Percentiles rank a stretch among this genome's conserved stretches.
Conservation (phyloP, 2,888 invertebrate genomes). For the Catotricha subobsoleta region DNA sequence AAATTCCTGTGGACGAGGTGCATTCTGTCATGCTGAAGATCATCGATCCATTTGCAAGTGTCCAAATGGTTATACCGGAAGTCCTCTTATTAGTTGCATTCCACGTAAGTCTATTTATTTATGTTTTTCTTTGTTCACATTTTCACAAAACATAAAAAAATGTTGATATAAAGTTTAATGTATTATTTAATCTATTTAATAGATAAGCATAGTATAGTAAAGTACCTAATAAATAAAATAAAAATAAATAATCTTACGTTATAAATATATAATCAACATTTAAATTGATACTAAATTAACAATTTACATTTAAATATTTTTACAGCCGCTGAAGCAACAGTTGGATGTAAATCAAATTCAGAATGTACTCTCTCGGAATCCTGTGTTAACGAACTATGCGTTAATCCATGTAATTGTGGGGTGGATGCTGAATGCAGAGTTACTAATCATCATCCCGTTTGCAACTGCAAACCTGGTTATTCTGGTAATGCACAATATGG, state of each 20-base stretch:
- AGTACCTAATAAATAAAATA: not conserved
- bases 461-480: conserved; percentile 62
- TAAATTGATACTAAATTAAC: not conserved
- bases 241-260: not conserved
- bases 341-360: conserved; percentile 59
- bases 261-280: not conserved
- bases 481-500: conserved; percentile 72
- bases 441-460: conserved; percentile 67
- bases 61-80: conserved; percentile 58
- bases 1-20: conserved; percentile 56
- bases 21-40: conserved; percentile 64
- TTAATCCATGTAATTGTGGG: conserved; percentile 74
- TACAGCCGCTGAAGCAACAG: conserved; percentile 40
- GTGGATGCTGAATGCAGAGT: conserved; percentile 66
- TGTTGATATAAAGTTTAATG: not conserved
- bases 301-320: conserved; percentile 7
- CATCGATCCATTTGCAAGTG: conserved; percentile 65
- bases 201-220: not conserved
- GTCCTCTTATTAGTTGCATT: conserved; percentile 50
- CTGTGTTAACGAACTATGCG: conserved; percentile 62
- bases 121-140: not conserved
- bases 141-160: not conserved
- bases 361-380: conserved; percentile 70
- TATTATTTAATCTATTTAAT: not conserved
- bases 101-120: conserved; percentile 46